Evolutionary conservation across 2,888 invertebrate species (phyloP).

Genomic region (Brachylomia viminalis): DNA sequence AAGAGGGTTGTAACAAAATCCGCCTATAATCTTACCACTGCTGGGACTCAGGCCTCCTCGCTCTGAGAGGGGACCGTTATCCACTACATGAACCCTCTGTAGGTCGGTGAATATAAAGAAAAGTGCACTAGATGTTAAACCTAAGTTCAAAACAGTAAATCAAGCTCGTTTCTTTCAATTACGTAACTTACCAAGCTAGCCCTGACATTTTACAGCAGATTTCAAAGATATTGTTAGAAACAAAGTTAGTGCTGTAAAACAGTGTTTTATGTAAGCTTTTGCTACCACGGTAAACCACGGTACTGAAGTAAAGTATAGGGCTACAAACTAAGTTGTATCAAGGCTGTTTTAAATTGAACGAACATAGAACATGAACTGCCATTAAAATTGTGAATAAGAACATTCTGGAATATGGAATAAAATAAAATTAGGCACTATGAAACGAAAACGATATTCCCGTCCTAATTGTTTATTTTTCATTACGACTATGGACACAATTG

Average conservation of each 20-base stretch:
- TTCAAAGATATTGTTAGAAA: constrained; percentile 49
- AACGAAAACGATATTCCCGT: neutral
- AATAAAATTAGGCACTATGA: neutral
- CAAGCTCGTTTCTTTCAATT: constrained; percentile 23
- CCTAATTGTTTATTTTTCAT: neutral
- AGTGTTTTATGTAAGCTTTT: constrained; percentile 44
- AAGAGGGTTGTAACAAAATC: neutral
- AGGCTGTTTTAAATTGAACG: constrained; percentile 33
- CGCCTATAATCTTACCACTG: no score
- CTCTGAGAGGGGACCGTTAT: no score
- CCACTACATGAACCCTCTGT: no score
- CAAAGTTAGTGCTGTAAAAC: constrained; percentile 46
- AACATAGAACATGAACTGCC: constrained; percentile 1
- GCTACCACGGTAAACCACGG: no score
- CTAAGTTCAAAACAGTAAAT: neutral
- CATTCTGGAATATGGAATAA: neutral
- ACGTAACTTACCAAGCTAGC: constrained; percentile 31
- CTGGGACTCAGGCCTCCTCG: no score
- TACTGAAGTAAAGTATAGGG: constrained; percentile 17
- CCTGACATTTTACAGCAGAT: constrained; percentile 48
- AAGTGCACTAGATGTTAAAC: neutral
- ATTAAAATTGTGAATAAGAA: neutral
- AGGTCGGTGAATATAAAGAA: neutral
- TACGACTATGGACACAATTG: no score
- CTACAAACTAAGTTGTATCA: neutral